Percentiles rank a stretch among this genome's conserved stretches.
Evolutionary conservation across 1,140 invertebrate genomes (phyloP).

Genomic region (Panagrolaimus sp.): DNA sequence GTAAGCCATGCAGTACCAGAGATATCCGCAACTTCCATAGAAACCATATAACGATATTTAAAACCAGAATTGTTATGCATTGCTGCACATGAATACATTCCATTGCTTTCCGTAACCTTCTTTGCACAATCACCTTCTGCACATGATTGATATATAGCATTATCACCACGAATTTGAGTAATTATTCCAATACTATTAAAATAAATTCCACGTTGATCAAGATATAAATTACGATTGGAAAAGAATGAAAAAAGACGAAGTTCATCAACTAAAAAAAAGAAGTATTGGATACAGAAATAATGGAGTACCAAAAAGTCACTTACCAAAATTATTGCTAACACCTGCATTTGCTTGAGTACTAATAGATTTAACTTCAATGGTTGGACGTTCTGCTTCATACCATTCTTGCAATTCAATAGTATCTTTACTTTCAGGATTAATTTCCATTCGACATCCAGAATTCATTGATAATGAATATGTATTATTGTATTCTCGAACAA

Average conservation of each 20-base stretch:
- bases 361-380: constrained; percentile 31
- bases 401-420: constrained; percentile 37
- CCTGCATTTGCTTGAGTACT: constrained; percentile 18
- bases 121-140: constrained; percentile 43
- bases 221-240: constrained; percentile 23
- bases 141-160: constrained; percentile 49
- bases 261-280: constrained; percentile 44
- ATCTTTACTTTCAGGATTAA: constrained; percentile 26
- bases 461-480: constrained; percentile 33
- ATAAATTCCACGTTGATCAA: constrained; percentile 30
- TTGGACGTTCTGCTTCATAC: constrained; percentile 32
- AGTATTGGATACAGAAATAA: background rate
- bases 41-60: constrained; percentile 63
- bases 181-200: constrained; percentile 42
- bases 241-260: constrained; percentile 39
- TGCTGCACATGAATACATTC: constrained; percentile 85
- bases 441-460: constrained; percentile 8
- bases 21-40: constrained; percentile 72
- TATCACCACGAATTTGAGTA: constrained; percentile 34
- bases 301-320: background rate
- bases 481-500: constrained; percentile 47
- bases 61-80: constrained; percentile 77
- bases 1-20: constrained; percentile 77
- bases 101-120: constrained; percentile 66
- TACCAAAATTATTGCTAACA: constrained; percentile 10